phyloP scores from a whole-genome alignment of 2,797 vertebrate species.

The Tadarida brasiliensis region DNA sequence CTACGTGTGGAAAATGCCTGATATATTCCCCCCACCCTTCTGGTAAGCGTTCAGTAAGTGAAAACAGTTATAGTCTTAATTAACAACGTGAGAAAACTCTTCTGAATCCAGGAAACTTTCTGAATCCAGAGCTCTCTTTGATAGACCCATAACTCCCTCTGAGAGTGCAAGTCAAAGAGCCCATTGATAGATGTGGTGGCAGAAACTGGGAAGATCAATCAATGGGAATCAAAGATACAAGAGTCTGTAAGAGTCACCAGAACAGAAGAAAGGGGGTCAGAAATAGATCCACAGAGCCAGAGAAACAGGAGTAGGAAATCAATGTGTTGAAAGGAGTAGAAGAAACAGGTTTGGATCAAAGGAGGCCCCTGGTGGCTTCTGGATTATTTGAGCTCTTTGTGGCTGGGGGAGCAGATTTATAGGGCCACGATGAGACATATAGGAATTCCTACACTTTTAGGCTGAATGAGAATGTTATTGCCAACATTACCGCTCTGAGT shows the following conservation, averaged over 20 bases:
- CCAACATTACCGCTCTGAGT: background rate
- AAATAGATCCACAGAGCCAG: background rate
- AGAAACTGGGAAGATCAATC: background rate
- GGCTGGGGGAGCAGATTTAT: background rate
- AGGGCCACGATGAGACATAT: background rate
- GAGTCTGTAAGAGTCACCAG: background rate
- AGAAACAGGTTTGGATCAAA: background rate
- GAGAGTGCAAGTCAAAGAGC: background rate
- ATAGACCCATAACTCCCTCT: no score
- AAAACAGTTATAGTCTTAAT: background rate
- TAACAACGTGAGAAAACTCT: background rate
- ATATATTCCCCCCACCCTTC: rapidly evolving
- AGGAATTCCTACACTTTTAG: background rate
- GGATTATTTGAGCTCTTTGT: background rate
- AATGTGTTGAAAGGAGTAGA: background rate
- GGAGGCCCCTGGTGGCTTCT: background rate
- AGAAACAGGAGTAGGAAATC: background rate
- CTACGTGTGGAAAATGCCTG: rapidly evolving
- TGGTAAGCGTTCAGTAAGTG: no score
- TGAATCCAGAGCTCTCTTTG: background rate
- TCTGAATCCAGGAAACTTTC: background rate
- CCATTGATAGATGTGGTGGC: background rate
- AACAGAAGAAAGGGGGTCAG: background rate
- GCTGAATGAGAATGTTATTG: background rate
- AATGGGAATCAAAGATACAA: background rate